Evolutionary conservation across 2,888 invertebrate genomes (phyloP).

Genomic region (Sclerodermus sp.): DNA sequence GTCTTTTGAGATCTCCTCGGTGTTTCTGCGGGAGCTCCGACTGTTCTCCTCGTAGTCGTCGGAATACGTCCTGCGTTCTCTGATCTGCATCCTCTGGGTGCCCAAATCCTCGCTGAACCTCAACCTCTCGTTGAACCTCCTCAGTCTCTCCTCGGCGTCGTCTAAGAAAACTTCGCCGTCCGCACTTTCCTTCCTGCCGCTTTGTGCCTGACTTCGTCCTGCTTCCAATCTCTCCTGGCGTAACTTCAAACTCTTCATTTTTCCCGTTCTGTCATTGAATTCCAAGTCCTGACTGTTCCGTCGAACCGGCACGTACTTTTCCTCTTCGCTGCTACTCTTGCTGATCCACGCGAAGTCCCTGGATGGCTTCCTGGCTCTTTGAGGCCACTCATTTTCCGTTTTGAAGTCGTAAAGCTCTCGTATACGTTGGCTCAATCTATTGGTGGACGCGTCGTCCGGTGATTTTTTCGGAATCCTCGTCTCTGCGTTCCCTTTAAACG

Average conservation of each 20-base stretch:
- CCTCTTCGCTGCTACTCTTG: conserved; percentile 39
- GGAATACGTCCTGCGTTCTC: conserved; percentile 39
- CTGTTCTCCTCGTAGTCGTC: conserved; percentile 41
- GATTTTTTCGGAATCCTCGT: too few relatives aligned
- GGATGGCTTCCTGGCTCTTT: conserved; percentile 19
- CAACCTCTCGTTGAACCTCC: conserved; percentile 30
- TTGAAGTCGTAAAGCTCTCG: conserved; percentile 46
- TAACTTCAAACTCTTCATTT: not conserved
- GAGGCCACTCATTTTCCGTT: conserved; percentile 45
- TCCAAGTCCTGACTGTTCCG: conserved; percentile 43
- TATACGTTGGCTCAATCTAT: conserved; percentile 40
- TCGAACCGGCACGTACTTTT: conserved; percentile 18
- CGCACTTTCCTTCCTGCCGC: not conserved
- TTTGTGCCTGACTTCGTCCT: not conserved
- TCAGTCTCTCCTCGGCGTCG: conserved; percentile 26
- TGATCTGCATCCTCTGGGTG: conserved; percentile 12
- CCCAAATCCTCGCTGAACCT: conserved; percentile 31
- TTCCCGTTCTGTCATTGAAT: conserved; percentile 34
- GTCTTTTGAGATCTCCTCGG: not conserved
- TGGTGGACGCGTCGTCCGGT: conserved; percentile 17
- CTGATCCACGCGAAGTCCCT: conserved; percentile 36
- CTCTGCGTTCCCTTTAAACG: too few relatives aligned
- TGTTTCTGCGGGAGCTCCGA: not conserved
- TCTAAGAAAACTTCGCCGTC: conserved; percentile 10
- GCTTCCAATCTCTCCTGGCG: not conserved